Base-by-base conservation (phyloP, 2,113 vertebrate species). In the Sorex araneus region DNA sequence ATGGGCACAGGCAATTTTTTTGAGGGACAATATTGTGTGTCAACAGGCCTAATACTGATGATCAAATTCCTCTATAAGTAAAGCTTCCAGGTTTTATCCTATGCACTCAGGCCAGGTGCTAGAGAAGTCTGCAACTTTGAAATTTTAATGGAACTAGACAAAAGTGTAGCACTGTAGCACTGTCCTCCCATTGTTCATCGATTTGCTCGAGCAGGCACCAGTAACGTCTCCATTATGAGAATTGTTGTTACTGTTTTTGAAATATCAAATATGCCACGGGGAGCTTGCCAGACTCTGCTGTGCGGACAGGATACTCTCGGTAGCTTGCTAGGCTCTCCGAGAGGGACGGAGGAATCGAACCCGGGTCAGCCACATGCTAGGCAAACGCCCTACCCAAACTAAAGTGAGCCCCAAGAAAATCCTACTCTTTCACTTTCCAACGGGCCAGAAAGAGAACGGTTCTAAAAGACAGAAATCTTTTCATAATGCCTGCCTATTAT, bases 401-500 rank as follows among this genome's bases (percentile, higher is more conserved):
- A n/a, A n/a, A n/a, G 70, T 76, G 30, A 84, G 23, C 12, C 6
- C 43, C 28, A 27, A 40, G 69, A 89, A 73, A 69, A 6, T 60
- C 21, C 57, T 60, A 60, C 32, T 21, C 77, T 23, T 18, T 67
- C 30, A 32, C 15, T 78, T 92, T 87, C 43, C 71, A 82, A 10
- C 34, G 43, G 28, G 43, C 28, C 73, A 80, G 54, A 9, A 30
- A 85, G 75, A 74, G 28, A 9, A 8, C 50, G 15, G 15, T 19
- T 19, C 19, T 66, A 18, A 21, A 47, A 19, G 25, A 77, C 3
- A 92, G 57, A 80, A 78, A 54, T 15, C 15, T 78, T 87, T 87
- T 69, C 76, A 77, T 11, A 87, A 77, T 83, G 32, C 7, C 54
- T 90, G 7, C 36, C 77, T 93, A 11, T 87, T 93, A 5, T 73